Evolutionary conservation across 2,113 vertebrate genomes (phyloP), one percentile per base, ranked within the genome.

Genomic region (Gobius niger): DNA sequence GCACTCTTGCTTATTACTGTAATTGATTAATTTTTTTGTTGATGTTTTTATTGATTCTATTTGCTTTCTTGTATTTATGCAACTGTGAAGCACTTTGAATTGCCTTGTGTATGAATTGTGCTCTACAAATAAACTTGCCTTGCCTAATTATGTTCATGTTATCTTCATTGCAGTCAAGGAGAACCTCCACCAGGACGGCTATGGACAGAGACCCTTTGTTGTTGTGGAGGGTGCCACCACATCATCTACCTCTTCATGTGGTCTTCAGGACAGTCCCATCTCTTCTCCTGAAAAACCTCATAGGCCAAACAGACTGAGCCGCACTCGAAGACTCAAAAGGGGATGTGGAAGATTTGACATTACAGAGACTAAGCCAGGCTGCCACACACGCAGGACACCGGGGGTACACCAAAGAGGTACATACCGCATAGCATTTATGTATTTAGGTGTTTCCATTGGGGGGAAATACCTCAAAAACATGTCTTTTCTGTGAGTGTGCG

Each of bases 231-330:
- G 44, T 4, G 44, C 13, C 14, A 1, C 44, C 7, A 12, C 5
- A 57, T 13, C 51, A 53, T 15, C 18, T n/a, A n/a, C 14, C 3
- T 34, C 72, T 7, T 42, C 0, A 4, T 49, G 18, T 4, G 18
- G 6, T 19, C 46, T 63, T 44, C 66, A 40, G 70, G 24, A 15
- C 7, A 18, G 54, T 3, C 0, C 15, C 0, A 59, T 41, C 15
- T 7, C n/a, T 4, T 16, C 24, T 0, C 54, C 19, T 4, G n/a
- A 19, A 40, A 64, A 47, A 42, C 44, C 13, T 15, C 52, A 51
- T 10, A 42, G 73, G 9, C 44, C 16, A 44, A 85, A 67, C 66
- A 81, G 82, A 44, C 75, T 90, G 15, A 91, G 88, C 63, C 79
- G 68, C 13, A 75, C 78, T 34, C 82, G 15, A 63, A 89, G 77